These are phyloP conservation scores for Microcebus murinus DNA, from an alignment of 2,113 vertebrate genomes.

Conservation along the genomic window DNA sequence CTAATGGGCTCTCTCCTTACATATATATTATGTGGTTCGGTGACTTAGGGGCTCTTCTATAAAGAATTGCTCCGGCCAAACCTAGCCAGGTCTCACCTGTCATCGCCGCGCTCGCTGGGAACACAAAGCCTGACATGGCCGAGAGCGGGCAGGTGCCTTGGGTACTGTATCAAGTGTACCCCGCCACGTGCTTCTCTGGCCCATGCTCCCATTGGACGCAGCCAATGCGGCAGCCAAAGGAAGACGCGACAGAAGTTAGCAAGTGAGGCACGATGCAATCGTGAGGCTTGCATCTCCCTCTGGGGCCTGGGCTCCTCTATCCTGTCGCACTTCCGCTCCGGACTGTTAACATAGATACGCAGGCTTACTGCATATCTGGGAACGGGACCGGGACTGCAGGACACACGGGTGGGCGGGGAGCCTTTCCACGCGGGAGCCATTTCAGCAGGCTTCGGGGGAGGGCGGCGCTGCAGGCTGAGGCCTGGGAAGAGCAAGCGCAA, in stretches of 20 bases:
- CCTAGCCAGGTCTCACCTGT: neutral
- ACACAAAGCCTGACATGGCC: neutral
- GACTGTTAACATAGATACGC: neutral
- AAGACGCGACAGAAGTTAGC: neutral
- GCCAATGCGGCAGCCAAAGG: neutral
- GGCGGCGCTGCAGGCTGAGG: neutral
- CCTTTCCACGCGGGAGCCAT: neutral
- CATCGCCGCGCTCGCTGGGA: neutral
- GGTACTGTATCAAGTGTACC: neutral
- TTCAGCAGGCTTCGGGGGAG: neutral
- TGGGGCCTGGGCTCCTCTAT: neutral
- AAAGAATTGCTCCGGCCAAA: neutral
- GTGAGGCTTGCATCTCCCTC: accelerated
- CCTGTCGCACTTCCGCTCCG: neutral
- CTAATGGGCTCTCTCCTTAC: conserved; percentile 30
- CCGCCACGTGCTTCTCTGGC: neutral
- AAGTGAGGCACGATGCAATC: neutral
- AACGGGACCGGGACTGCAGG: neutral
- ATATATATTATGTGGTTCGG: neutral
- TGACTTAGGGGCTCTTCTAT: neutral
- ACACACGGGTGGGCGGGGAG: accelerated
- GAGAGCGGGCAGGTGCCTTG: neutral
- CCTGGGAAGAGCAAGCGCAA: too few species aligned
- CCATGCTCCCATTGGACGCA: neutral
- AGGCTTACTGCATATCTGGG: neutral